Evolutionary conservation across 2,113 vertebrate genomes (phyloP).

Genomic region (Protomyctophum bolini): DNA sequence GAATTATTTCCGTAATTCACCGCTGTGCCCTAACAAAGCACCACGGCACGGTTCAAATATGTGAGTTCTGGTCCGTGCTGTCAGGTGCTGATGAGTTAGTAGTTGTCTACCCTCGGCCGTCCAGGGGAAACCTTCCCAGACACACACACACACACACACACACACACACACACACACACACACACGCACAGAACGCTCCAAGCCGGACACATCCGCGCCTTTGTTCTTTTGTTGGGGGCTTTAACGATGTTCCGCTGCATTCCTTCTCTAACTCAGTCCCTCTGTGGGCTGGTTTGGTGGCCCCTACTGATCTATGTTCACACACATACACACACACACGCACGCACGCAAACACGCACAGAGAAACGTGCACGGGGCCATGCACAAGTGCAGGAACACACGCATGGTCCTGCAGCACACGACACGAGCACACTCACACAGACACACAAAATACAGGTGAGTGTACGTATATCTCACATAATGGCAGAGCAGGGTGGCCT

Average conservation of each 20-base stretch:
- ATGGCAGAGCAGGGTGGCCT: conserved; percentile 59
- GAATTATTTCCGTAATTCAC: not conserved
- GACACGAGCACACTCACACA: not conserved
- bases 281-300: conserved; percentile 72
- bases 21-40: not conserved
- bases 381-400: not conserved
- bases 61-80: conserved; percentile 27
- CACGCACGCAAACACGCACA: not conserved
- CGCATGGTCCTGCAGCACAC: not conserved
- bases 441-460: conserved; percentile 43
- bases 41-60: conserved; percentile 32
- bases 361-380: not conserved
- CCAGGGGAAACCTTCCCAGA: conserved; percentile 40
- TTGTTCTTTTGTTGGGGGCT: conserved; percentile 81
- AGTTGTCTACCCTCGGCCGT: conserved; percentile 38
- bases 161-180: conserved; percentile 25
- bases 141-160: conserved; percentile 17
- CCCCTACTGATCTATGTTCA: conserved; percentile 31
- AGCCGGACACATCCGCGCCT: conserved; percentile 73
- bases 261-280: conserved; percentile 78
- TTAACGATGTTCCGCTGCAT: conserved; percentile 85
- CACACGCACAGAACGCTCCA: conserved; percentile 15
- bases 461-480: not conserved
- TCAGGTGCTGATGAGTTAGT: conserved; percentile 65
- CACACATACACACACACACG: conserved; percentile 8